Base-by-base conservation (phyloP, 2,888 invertebrate genomes). In the Aphidius colemani region DNA sequence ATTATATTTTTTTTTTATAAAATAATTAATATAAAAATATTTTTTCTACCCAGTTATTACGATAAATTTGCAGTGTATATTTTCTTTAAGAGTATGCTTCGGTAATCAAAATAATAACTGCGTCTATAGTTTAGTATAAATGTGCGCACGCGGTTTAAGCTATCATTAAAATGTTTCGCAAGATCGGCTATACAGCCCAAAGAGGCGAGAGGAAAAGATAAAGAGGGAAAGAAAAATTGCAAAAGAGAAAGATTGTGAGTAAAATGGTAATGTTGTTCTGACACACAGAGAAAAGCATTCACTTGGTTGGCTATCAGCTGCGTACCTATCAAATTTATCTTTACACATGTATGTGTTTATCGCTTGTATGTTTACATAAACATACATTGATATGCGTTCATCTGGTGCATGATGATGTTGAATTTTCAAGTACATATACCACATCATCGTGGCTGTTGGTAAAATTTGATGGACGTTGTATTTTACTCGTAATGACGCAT, bases 141-240 rank as follows among this genome's bases (percentile, higher is more conserved):
- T 75, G 74, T 5, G 30, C 72, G 71, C 59, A 63, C 73, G 73
- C 71, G 73, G 77, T 76, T 30, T 3, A 79, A 80, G 77, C 77
- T 79, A 79, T 79, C 81, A 80, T 81, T 81, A 81, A 80, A 81
- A 80, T 78, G 78, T 81, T 80, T 80, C 79, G 77, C 78, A 76
- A 80, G 80, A 81, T 81, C 79, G 80, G 79, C 75, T 76, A 71
- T 73, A 72, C 72, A 67, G 72, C 60, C 44, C 53, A 59, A 69
- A 72, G 71, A 70, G 46, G 45, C 51, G 50, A 11, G 55, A 53
- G 48, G 51, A 39, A 46, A 57, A 57, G 46, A 39, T 46, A 13
- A 45, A 46, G 48, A 11, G 64, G 55, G 13, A 53, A 53, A 30
- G 57, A 57, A 45, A 63, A 58, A 46, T 53, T 49, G 44, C 50